Evolutionary conservation across 2,888 invertebrate genomes (phyloP).

Genomic region (Synergus umbraculus): DNA sequence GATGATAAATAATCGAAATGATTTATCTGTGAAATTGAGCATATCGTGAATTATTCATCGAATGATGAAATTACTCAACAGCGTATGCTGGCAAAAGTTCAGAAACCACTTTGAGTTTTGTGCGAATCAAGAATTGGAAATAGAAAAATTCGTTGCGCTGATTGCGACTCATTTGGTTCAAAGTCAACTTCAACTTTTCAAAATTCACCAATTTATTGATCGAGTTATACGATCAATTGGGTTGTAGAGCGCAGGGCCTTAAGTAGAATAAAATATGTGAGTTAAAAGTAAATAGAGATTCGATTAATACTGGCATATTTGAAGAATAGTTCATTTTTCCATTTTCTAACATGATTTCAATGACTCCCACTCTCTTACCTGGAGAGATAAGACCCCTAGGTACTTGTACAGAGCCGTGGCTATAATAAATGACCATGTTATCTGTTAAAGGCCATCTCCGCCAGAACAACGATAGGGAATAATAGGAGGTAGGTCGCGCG

Average conservation of each 20-base stretch:
- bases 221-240: no score
- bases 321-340: background rate
- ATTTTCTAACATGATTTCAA: background rate
- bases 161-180: background rate
- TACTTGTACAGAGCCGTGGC: constrained; percentile 38
- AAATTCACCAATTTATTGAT: background rate
- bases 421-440: constrained; percentile 52
- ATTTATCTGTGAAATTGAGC: constrained; percentile 7
- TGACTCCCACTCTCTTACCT: background rate
- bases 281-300: no score
- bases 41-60: constrained; percentile 8
- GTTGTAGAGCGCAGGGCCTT: no score
- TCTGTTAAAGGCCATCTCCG: constrained; percentile 58
- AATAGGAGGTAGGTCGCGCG: constrained; percentile 50
- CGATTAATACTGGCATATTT: background rate
- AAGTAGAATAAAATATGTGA: no score
- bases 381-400: constrained; percentile 11
- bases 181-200: background rate
- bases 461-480: constrained; percentile 52
- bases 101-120: constrained; percentile 7
- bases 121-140: background rate
- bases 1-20: background rate
- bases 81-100: background rate
- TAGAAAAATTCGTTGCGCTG: background rate
- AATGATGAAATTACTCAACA: background rate